A percentile compares a stretch with the other conserved stretches of the same genome.
Conservation (phyloP, 2,888 invertebrate genomes). For the Protonemura montana region DNA sequence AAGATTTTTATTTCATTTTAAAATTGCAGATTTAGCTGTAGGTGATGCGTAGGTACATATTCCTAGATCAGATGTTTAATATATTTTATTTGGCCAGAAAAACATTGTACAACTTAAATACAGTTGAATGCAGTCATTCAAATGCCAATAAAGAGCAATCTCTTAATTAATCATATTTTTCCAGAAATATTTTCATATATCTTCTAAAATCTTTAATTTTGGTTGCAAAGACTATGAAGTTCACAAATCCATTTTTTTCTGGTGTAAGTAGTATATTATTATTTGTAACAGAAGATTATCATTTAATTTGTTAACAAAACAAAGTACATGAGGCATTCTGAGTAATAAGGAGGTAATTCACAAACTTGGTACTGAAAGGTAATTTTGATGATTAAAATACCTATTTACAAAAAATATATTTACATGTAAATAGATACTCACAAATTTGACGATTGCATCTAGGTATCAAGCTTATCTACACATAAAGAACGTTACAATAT, state of each 20-base stretch:
- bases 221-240: neutral
- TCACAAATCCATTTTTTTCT: neutral
- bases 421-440: neutral
- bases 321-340: too few species aligned
- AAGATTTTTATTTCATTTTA: too few species aligned
- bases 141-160: too few species aligned
- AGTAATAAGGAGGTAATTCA: too few species aligned
- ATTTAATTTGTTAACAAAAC: too few species aligned
- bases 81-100: constrained; percentile 27
- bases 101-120: neutral
- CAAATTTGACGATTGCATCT: neutral
- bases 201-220: neutral
- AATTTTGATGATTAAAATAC: neutral
- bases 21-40: too few species aligned
- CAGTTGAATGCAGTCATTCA: neutral
- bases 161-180: too few species aligned
- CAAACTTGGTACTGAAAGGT: too few species aligned
- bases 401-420: neutral
- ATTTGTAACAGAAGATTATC: too few species aligned
- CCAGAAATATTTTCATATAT: too few species aligned
- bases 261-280: too few species aligned
- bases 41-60: too few species aligned
- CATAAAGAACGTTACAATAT: neutral
- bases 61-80: neutral
- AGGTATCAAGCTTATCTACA: neutral